Evolutionary conservation across 1,140 invertebrate species (phyloP), one percentile per base, ranked within the genome.

Genomic region (Ladona fulva): DNA sequence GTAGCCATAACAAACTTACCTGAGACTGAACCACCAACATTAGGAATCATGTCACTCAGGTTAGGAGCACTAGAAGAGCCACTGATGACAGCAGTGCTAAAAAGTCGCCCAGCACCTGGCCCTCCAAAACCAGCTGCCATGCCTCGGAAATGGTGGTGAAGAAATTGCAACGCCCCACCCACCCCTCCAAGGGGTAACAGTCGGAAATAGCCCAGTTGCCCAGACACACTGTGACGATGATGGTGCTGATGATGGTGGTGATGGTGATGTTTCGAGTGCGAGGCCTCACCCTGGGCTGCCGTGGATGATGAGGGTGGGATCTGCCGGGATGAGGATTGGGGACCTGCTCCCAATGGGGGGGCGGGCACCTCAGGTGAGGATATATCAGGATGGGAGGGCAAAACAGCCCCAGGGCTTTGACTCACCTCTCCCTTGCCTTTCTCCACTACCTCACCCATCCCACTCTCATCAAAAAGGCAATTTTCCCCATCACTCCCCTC

Each of bases 21-120:
- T 82, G 93, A 91, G 29, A 88, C 89, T 24, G 76, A 24, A 78
- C 91, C 90, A 5, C 91, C 88, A 24, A 91, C 87, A 77, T 87
- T 88, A 16, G 93, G 90, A 80, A 95, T 92, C 90, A 94, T 93
- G 84, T 95, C 92, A 81, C 94, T 90, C 44, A 96, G 89, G 85
- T 96, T 95, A 42, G 95, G 95, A 42, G 95, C 94, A 80, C 93
- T 95, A 77, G 93, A 94, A 79, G 94, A 95, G 42, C 95, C 95
- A 82, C 93, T 95, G 84, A 97, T 97, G 81, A 97, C 95, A 42
- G 95, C 95, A 42, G 95, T 97, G 83, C 93, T 95, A 89, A 97
- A 97, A 77, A 97, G 89, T 81, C 92, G 93, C 83, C 90, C 92
- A 8, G 93, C 88, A 78, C 92, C 92, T 78, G 90, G 90, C 19